phyloP scores from a whole-genome alignment of 2,888 invertebrate genomes.

The Galeruca laticollis region DNA sequence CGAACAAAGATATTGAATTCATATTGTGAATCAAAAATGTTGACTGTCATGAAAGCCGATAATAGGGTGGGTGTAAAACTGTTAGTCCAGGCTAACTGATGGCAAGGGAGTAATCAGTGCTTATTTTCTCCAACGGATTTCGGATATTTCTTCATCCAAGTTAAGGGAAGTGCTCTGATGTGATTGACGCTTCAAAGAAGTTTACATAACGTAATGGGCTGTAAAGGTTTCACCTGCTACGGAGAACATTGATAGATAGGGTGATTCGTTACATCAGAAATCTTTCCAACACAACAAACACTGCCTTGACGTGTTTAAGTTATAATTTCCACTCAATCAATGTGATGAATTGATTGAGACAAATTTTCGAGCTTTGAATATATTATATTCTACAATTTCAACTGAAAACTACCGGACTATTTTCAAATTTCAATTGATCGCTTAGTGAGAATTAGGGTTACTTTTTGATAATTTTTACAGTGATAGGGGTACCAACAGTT shows the following conservation, averaged over 20 bases:
- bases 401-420: too few relatives aligned
- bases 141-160: conserved; percentile 18
- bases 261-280: background rate
- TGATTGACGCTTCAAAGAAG: conserved; percentile 28
- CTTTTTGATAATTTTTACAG: too few relatives aligned
- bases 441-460: too few relatives aligned
- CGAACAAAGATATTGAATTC: too few relatives aligned
- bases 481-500: too few relatives aligned
- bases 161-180: conserved; percentile 20
- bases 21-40: too few relatives aligned
- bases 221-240: conserved; percentile 10
- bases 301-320: background rate
- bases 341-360: background rate
- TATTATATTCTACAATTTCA: too few relatives aligned
- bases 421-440: too few relatives aligned
- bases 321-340: background rate
- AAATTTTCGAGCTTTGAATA: too few relatives aligned
- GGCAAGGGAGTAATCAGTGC: conserved; percentile 26
- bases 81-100: too few relatives aligned
- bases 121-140: conserved; percentile 19
- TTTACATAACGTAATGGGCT: conserved; percentile 23
- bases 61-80: too few relatives aligned
- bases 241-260: conserved; percentile 8
- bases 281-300: background rate
- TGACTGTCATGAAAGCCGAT: too few relatives aligned